Conservation (phyloP, 2,797 vertebrate genomes). For the Sebastes nivosus region DNA sequence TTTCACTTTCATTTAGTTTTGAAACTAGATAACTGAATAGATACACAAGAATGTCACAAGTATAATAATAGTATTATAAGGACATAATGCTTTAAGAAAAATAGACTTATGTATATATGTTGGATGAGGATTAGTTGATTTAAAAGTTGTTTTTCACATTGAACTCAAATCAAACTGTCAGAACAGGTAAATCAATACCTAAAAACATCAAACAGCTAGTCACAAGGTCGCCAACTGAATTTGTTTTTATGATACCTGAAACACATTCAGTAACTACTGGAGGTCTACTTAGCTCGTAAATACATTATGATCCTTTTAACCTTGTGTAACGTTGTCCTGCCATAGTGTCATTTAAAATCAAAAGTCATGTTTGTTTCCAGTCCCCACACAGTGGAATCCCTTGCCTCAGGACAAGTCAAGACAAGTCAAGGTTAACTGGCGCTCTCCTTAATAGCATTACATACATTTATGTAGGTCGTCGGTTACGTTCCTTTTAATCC, state of each 20-base stretch:
- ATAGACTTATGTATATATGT: not conserved
- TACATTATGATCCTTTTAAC: conserved; percentile 17
- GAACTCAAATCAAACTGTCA: not conserved
- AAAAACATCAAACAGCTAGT: not conserved
- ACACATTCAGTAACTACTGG: not conserved
- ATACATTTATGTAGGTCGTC: not conserved
- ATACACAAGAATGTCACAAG: not conserved
- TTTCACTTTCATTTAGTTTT: not conserved
- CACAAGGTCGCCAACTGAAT: not conserved
- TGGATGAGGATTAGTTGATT: not conserved
- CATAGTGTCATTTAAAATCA: conserved; percentile 4
- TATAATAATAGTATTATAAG: not conserved
- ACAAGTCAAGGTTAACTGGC: conserved; percentile 16
- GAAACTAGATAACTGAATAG: not conserved
- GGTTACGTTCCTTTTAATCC: not conserved
- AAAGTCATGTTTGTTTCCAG: conserved; percentile 10
- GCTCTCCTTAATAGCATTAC: not conserved
- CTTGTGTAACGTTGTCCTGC: not conserved
- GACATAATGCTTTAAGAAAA: not conserved
- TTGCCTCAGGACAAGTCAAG: conserved; percentile 19
- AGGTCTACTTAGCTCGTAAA: not conserved
- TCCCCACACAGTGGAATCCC: not conserved
- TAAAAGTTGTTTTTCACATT: not conserved
- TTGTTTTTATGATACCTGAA: not conserved
- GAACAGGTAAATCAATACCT: not conserved